Percentiles rank a stretch among this genome's conserved stretches.
Evolutionary conservation across 2,797 vertebrate genomes (phyloP).

Genomic region (Falco berigora): DNA sequence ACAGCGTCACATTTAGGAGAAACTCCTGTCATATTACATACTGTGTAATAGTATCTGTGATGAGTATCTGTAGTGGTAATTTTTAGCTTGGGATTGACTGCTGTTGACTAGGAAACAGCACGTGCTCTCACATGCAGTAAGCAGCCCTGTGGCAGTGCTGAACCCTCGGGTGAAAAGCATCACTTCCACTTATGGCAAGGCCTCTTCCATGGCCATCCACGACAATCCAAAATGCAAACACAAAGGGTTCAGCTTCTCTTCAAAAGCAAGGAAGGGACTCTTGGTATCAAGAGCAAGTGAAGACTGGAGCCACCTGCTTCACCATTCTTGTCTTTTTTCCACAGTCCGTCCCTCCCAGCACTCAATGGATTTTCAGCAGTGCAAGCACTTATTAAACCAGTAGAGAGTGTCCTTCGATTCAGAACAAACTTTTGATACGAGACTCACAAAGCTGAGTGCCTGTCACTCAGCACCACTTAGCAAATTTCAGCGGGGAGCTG

Average conservation of each 20-base stretch:
- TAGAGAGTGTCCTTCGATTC: slow-evolving; percentile 12
- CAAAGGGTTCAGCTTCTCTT: slow-evolving; percentile 16
- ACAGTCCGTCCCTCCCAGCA: neutral
- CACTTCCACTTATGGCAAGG: slow-evolving; percentile 33
- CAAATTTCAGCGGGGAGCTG: slow-evolving; percentile 38
- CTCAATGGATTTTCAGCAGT: slow-evolving; percentile 35
- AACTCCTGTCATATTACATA: slow-evolving; percentile 38
- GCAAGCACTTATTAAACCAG: neutral
- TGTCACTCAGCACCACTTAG: slow-evolving; percentile 33
- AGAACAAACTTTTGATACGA: slow-evolving; percentile 32
- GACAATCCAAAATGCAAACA: neutral
- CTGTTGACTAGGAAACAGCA: slow-evolving; percentile 56
- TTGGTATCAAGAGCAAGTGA: neutral
- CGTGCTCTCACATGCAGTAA: slow-evolving; percentile 6
- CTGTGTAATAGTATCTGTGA: slow-evolving; percentile 47
- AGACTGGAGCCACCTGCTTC: neutral
- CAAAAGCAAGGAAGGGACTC: neutral
- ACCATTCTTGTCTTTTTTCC: neutral
- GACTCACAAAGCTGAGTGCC: slow-evolving; percentile 36
- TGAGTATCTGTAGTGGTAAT: slow-evolving; percentile 47
- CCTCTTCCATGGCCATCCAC: slow-evolving; percentile 22
- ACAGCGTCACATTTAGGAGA: slow-evolving; percentile 36
- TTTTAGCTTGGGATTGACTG: slow-evolving; percentile 53
- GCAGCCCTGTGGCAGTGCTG: slow-evolving; percentile 29
- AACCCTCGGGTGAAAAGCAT: neutral